phyloP scores from a whole-genome alignment of 2,797 vertebrate species.

The Babyrousa celebensis region DNA sequence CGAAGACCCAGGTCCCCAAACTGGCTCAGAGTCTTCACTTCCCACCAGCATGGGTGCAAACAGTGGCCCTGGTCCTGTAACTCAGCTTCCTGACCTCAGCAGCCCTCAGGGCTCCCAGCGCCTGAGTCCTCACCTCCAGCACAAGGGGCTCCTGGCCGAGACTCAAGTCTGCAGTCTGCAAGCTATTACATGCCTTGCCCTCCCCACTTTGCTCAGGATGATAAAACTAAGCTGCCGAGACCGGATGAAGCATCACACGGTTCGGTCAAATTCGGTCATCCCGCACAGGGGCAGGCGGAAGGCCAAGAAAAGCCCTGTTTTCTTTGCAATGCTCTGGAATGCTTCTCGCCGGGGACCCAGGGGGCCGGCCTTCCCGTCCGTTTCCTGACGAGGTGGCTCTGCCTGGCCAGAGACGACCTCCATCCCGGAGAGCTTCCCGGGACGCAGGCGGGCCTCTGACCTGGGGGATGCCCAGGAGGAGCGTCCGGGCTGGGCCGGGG shows the following conservation, averaged over 20 bases:
- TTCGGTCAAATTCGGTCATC: accelerated
- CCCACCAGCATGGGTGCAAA: accelerated
- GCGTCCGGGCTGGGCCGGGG: accelerated
- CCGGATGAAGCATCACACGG: not conserved
- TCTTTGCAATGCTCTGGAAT: not conserved
- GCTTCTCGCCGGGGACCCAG: not conserved
- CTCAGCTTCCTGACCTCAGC: too few species aligned
- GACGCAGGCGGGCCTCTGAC: not conserved
- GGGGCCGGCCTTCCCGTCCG: accelerated
- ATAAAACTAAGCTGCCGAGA: not conserved
- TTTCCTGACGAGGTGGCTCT: not conserved
- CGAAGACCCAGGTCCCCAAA: not conserved
- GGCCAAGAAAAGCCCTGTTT: not conserved
- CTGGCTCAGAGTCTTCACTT: accelerated
- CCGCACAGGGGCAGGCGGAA: not conserved
- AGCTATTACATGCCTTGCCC: accelerated
- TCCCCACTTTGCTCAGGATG: not conserved
- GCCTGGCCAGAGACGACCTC: not conserved
- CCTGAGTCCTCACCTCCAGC: accelerated
- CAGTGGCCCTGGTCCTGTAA: accelerated
- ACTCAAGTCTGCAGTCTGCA: not conserved
- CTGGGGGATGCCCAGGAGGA: accelerated
- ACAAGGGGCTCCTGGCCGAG: accelerated
- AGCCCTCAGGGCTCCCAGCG: accelerated
- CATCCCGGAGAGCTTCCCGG: not conserved